These are phyloP conservation scores for Minunthozetes semirufus DNA, from an alignment of 2,888 invertebrate species.

Conservation along the genomic window DNA sequence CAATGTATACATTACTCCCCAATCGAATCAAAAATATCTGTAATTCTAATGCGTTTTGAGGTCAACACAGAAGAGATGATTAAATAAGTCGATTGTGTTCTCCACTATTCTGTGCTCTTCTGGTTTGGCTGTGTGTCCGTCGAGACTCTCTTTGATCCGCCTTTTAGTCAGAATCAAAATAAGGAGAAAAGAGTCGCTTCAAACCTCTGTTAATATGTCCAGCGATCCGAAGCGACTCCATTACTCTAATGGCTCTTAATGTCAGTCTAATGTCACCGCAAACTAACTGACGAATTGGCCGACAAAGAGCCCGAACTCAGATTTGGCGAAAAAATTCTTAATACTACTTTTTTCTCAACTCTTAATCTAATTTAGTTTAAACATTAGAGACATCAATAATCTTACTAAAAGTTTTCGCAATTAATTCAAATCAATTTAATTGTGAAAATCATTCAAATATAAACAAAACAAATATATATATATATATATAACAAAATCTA, in stretches of 20 bases:
- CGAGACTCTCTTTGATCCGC: slow-evolving; percentile 8
- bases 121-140: not conserved
- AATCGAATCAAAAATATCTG: slow-evolving; percentile 22
- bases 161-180: slow-evolving; percentile 24
- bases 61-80: slow-evolving; percentile 25
- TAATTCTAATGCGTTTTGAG: slow-evolving; percentile 28
- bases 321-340: not conserved
- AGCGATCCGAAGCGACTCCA: slow-evolving; percentile 24
- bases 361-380: no score
- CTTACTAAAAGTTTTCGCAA: no score
- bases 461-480: no score
- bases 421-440: no score
- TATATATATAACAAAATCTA: no score
- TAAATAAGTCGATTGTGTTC: slow-evolving; percentile 20
- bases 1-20: slow-evolving; percentile 27
- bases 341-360: not conserved
- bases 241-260: slow-evolving; percentile 30
- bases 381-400: no score
- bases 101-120: not conserved
- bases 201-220: not conserved
- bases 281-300: slow-evolving; percentile 14
- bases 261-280: slow-evolving; percentile 28
- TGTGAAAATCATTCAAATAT: no score
- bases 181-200: not conserved
- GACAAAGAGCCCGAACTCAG: not conserved